phyloP scores from a whole-genome alignment of 2,113 vertebrate genomes.

The Dicentrarchus labrax region DNA sequence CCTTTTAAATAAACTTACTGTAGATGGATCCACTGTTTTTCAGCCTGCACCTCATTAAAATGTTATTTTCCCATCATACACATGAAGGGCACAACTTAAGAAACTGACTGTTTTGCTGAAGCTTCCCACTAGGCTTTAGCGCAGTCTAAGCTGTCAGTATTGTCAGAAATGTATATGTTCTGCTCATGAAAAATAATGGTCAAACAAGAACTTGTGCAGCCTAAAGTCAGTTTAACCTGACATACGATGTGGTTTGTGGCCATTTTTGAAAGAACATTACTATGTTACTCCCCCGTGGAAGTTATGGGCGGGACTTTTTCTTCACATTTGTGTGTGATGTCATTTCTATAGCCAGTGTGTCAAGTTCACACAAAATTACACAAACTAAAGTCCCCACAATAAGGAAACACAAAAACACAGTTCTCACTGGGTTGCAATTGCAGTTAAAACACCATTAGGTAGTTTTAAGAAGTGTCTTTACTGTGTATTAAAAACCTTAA shows the following conservation, averaged over 20 bases:
- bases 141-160: too few species aligned
- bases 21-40: too few species aligned
- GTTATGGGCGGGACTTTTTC: neutral
- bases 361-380: neutral
- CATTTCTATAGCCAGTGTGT: neutral
- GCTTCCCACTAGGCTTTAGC: too few species aligned
- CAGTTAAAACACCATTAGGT: neutral
- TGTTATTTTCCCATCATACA: too few species aligned
- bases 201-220: constrained; percentile 47
- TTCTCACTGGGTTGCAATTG: constrained; percentile 4
- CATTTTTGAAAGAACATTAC: neutral
- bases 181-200: constrained; percentile 32
- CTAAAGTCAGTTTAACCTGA: constrained; percentile 12
- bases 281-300: neutral
- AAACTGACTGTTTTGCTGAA: too few species aligned
- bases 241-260: neutral
- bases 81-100: too few species aligned
- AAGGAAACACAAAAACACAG: constrained; percentile 16
- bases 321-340: neutral
- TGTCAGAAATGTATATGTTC: neutral
- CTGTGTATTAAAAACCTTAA: neutral
- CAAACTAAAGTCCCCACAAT: neutral
- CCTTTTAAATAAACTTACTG: too few species aligned
- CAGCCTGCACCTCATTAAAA: too few species aligned
- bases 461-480: neutral